phyloP scores from a whole-genome alignment of 2,797 vertebrate species.

The Manis crassicaudata region DNA sequence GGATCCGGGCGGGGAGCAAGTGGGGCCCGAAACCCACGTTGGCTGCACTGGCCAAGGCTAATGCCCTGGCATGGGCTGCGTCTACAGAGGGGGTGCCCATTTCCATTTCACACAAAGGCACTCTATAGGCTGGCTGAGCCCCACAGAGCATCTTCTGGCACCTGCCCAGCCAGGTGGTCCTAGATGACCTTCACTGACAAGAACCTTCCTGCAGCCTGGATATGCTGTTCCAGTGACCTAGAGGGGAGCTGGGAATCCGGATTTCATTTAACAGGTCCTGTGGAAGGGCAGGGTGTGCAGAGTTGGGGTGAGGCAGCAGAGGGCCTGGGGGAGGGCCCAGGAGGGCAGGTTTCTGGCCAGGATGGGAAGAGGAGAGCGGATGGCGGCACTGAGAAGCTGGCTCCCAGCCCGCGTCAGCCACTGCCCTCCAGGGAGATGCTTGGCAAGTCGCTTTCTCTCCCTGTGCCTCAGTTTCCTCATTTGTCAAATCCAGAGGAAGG shows the following conservation, averaged over 20 bases:
- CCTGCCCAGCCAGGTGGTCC: background rate
- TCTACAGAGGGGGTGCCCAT: background rate
- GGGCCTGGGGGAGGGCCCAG: fast-evolving
- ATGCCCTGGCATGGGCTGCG: too few species aligned
- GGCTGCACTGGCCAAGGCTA: background rate
- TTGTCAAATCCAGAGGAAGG: background rate
- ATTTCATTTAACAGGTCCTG: background rate
- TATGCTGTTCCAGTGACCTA: background rate
- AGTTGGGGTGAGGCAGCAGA: background rate
- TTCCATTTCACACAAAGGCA: background rate
- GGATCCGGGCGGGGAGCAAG: fast-evolving
- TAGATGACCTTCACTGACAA: background rate
- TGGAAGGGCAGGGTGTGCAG: background rate
- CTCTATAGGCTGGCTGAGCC: background rate
- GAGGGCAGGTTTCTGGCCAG: background rate
- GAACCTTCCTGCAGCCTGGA: background rate
- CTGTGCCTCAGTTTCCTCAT: background rate
- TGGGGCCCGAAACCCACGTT: background rate
- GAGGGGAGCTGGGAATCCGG: background rate
- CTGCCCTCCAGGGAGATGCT: background rate
- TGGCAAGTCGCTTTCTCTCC: background rate
- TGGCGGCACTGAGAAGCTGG: fast-evolving
- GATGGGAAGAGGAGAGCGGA: background rate
- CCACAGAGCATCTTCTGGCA: background rate
- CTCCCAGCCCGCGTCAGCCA: background rate